Conservation (phyloP, 2,113 vertebrate species). For the Lophius piscatorius region DNA sequence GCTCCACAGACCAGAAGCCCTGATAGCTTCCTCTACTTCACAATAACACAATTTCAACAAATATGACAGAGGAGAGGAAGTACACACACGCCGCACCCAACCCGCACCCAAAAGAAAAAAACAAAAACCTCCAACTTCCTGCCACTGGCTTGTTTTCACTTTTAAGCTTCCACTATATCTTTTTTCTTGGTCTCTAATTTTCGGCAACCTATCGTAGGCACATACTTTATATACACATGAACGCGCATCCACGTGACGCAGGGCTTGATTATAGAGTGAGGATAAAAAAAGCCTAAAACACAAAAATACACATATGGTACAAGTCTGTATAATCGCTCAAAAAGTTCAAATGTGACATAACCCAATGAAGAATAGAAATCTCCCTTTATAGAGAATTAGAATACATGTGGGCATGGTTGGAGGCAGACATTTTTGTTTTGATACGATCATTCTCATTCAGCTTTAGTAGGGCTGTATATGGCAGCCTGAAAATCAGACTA, state of each 20-base stretch:
- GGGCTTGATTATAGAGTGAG: conserved; percentile 44
- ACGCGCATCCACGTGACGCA: conserved; percentile 24
- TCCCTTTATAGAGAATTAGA: conserved; percentile 54
- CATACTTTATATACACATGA: conserved; percentile 12
- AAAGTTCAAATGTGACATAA: conserved; percentile 52
- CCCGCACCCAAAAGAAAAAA: no score
- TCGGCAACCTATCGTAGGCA: conserved; percentile 1
- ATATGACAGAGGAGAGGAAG: conserved; percentile 21
- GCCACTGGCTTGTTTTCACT: conserved; percentile 31
- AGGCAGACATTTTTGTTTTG: conserved; percentile 53
- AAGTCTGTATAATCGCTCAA: conserved; percentile 34
- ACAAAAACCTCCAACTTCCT: conserved; percentile 7
- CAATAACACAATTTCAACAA: conserved; percentile 36
- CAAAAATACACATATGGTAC: conserved; percentile 33
- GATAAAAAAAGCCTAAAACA: conserved; percentile 29
- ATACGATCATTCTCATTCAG: conserved; percentile 22
- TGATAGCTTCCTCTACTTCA: conserved; percentile 26
- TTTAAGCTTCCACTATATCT: conserved; percentile 24
- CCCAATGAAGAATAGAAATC: conserved; percentile 57
- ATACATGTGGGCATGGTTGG: conserved; percentile 45
- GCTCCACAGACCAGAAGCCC: conserved; percentile 36
- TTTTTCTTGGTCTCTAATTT: conserved; percentile 37
- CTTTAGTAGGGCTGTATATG: conserved; percentile 15
- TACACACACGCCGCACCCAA: no score
- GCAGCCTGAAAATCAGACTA: conserved; percentile 15